Evolutionary conservation across 2,113 vertebrate genomes (phyloP), one percentile per base, ranked within the genome.

Genomic region (Megaceryle torquata): DNA sequence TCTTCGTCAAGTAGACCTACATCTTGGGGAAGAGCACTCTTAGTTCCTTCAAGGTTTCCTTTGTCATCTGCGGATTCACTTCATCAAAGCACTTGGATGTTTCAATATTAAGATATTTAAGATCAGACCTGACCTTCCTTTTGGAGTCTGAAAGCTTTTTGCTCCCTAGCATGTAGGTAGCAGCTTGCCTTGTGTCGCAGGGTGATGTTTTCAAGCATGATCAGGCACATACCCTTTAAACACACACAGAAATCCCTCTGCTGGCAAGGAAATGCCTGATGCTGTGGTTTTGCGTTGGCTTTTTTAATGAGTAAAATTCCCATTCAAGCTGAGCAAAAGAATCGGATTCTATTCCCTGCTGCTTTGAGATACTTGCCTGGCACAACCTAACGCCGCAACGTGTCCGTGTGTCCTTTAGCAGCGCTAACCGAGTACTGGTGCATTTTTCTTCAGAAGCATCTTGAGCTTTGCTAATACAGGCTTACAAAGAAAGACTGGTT

Each of bases 1-100:
- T 61, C 93, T 84, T 65, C 5, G 6, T 85, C 46, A 54, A 59
- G 46, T 15, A 82, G 50, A 44, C 51, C 68, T 70, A 9, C 33
- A 53, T 65, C 31, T 88, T 28, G 63, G 77, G 79, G 26, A 77
- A 91, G 19, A 81, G 88, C 76, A 93, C 71, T 91, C 65, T 75
- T 33, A 74, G 68, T 81, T 60, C 91, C 94, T 93, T 94, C 80
- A 13, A 80, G 43, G 69, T 92, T 74, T 85, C 69, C 76, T 77
- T 89, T 87, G 75, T 89, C 84, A 84, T 33, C 53, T 90, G 35
- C 96, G 90, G 68, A 61, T 92, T 97, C 22, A 43, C 37, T 86
- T 89, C 67, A 72, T 82, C 44, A 69, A 81, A 57, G 33, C 1
- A 22, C 92, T 84, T 78, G 48, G 17, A 50, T 93, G 20, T 68